phyloP scores from a whole-genome alignment of 2,888 invertebrate genomes.

The Helleia helle region DNA sequence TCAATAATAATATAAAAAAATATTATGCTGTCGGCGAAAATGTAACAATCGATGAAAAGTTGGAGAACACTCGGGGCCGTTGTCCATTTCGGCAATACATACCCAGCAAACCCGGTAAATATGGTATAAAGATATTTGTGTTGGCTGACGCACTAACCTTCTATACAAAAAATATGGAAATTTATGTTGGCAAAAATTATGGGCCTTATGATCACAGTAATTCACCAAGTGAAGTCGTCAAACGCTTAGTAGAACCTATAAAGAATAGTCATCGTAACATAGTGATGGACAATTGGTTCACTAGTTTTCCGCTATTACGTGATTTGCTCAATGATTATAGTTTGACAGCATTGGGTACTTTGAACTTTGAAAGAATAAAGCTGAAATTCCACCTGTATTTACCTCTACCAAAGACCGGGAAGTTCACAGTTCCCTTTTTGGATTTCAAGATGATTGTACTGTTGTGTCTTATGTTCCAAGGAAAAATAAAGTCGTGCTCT shows the following conservation, averaged over 20 bases:
- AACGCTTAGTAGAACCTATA: slow-evolving; percentile 20
- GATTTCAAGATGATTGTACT: slow-evolving; percentile 23
- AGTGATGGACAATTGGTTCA: slow-evolving; percentile 23
- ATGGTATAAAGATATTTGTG: slow-evolving; percentile 19
- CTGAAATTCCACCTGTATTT: slow-evolving; percentile 16
- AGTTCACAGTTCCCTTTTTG: slow-evolving; percentile 13
- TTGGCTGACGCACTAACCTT: slow-evolving; percentile 18
- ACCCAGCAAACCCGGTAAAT: slow-evolving; percentile 18
- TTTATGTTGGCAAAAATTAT: slow-evolving; percentile 19
- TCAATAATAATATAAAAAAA: slow-evolving; percentile 14
- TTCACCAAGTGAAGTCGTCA: slow-evolving; percentile 19
- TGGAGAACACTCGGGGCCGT: slow-evolving; percentile 18
- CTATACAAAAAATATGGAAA: slow-evolving; percentile 19
- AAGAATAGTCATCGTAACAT: slow-evolving; percentile 19
- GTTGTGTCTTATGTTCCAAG: slow-evolving; percentile 29
- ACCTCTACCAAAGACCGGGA: slow-evolving; percentile 14
- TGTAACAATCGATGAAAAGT: slow-evolving; percentile 20
- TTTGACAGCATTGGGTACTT: slow-evolving; percentile 20
- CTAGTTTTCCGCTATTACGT: slow-evolving; percentile 14
- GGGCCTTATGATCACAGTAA: slow-evolving; percentile 12
- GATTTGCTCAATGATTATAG: slow-evolving; percentile 18
- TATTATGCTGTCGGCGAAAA: slow-evolving; percentile 14
- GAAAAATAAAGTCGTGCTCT: slow-evolving; percentile 27
- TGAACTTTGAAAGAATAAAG: slow-evolving; percentile 21
- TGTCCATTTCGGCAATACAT: slow-evolving; percentile 19